phyloP scores from a whole-genome alignment of 2,888 invertebrate species.

The Biston betularia region DNA sequence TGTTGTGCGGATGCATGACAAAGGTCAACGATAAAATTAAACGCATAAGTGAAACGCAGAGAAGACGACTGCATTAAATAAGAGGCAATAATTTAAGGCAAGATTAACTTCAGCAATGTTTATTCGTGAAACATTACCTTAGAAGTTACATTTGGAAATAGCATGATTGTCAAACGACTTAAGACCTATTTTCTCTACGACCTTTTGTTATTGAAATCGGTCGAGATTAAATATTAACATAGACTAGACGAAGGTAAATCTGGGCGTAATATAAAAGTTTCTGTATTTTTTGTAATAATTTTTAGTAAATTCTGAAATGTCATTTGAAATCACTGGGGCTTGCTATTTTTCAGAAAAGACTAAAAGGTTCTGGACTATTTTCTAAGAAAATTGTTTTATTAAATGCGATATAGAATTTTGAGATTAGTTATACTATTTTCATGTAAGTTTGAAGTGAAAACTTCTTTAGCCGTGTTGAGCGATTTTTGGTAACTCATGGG shows the following conservation, averaged over 20 bases:
- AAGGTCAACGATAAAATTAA: no score
- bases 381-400: constrained; percentile 3
- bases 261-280: background rate
- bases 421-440: background rate
- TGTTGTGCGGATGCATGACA: no score
- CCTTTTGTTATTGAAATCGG: constrained; percentile 1
- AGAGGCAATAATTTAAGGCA: no score
- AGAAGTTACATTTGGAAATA: no score
- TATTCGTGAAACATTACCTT: no score
- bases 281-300: constrained; percentile 2
- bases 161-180: background rate
- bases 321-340: background rate
- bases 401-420: background rate
- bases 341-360: background rate
- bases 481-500: no score
- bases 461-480: no score
- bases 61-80: no score
- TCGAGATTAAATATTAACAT: constrained; percentile 4
- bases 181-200: background rate
- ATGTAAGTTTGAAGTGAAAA: no score
- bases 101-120: no score
- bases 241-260: constrained; percentile 1
- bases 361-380: background rate
- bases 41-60: no score
- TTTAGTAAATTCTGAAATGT: background rate